Conservation (phyloP, 2,888 invertebrate species). For the Cordilura impudica region DNA sequence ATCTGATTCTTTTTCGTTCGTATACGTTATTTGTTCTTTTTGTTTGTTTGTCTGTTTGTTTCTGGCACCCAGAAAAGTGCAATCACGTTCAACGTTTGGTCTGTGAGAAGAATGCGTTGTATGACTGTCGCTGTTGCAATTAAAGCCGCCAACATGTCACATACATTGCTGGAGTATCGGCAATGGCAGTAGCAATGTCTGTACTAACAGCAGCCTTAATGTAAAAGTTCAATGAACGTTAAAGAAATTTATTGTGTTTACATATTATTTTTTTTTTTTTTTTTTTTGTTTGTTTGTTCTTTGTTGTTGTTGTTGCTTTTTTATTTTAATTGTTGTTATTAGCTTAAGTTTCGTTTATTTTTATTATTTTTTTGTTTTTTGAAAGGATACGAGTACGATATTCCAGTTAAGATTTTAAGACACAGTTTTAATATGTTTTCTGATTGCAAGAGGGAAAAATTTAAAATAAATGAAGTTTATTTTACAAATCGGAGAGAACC, state of each 20-base stretch:
- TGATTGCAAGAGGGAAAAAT: too few species aligned
- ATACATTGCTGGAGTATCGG: neutral
- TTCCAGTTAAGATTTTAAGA: neutral
- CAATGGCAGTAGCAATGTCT: conserved; percentile 13
- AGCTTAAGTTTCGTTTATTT: conserved; percentile 27
- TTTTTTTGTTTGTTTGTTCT: conserved; percentile 21
- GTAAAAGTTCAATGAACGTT: conserved; percentile 62
- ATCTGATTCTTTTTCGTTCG: conserved; percentile 41
- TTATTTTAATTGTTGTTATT: neutral
- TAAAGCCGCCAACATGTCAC: neutral
- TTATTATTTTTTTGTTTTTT: conserved; percentile 41
- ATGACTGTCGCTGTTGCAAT: conserved; percentile 40
- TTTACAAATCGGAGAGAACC: too few species aligned
- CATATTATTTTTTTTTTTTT: conserved; percentile 28
- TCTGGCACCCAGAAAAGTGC: conserved; percentile 61
- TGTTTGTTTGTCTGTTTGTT: conserved; percentile 14
- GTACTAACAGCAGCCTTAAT: conserved; percentile 53
- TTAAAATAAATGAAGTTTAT: too few species aligned
- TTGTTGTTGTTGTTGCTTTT: conserved; percentile 13
- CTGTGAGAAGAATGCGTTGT: conserved; percentile 47
- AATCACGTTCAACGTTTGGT: conserved; percentile 54
- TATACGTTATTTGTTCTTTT: neutral
- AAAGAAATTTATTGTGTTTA: conserved; percentile 58
- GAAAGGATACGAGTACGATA: neutral
- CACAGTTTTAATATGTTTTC: too few species aligned